Evolutionary conservation across 2,113 vertebrate genomes (phyloP), one percentile per base, ranked within the genome.

Genomic region (Antidorcas marsupialis): DNA sequence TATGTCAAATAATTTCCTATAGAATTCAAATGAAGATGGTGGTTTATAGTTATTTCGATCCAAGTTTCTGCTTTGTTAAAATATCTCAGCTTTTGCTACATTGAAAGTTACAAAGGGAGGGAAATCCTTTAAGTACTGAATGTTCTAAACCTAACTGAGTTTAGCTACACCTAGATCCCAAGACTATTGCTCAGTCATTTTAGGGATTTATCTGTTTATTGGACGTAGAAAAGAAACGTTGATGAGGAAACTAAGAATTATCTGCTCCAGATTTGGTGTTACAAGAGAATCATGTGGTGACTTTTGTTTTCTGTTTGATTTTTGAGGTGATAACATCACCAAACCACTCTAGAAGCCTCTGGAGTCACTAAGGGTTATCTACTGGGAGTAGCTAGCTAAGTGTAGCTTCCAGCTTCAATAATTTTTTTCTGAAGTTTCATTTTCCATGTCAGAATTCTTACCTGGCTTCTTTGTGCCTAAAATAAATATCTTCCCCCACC

Each of bases 261-360:
- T 52, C 9, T 74, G 5, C 17, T 79, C 15, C 23, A 87, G 47
- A 57, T 19, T 47, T 95, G 27, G 93, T 45, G 74, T 87, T 27
- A 89, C 19, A 60, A 62, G 64, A 96, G 23, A 62, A 76, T 30
- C 36, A 78, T 87, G 47, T 5, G 59, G 12, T 28, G 76, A 36
- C 30, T 92, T 87, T 39, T 95, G 39, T 91, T 88, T 39, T 94
- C 71, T 88, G 39, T 74, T 89, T 91, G 59, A 84, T 85, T 91
- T 95, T 95, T 59, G 27, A 50, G 16, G 30, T 28, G 8, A 79
- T 64, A 59, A n/a, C 52, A 76, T 60, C 47, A 14, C 23, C 45
- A 89, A 96, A 92, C 4, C 23, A 52, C 36, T 78, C 43, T 8
- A 43, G 60, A 81, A 92, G 23, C 33, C 11, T 78, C 53, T 53